Conservation (phyloP, 1,140 invertebrate genomes). For the Helicoverpa armigera region DNA sequence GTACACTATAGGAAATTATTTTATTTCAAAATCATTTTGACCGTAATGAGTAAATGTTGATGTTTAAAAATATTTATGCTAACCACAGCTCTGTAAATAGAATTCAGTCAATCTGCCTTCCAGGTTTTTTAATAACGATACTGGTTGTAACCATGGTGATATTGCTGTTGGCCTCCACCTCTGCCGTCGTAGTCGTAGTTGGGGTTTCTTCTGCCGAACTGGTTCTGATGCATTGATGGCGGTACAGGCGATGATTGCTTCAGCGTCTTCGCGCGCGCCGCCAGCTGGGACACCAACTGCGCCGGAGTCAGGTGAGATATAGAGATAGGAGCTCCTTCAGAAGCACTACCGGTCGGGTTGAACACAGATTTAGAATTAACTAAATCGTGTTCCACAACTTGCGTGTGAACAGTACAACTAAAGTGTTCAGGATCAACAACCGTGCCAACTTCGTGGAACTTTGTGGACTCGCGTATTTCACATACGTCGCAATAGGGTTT, state of each 20-base stretch:
- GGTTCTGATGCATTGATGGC: constrained; percentile 51
- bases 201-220: constrained; percentile 56
- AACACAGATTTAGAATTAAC: constrained; percentile 76
- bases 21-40: background rate
- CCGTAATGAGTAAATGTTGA: background rate
- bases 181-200: constrained; percentile 66
- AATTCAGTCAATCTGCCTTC: background rate
- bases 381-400: constrained; percentile 82
- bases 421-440: constrained; percentile 68
- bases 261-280: constrained; percentile 79
- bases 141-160: constrained; percentile 65
- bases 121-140: constrained; percentile 66
- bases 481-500: constrained; percentile 76
- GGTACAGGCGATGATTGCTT: constrained; percentile 67
- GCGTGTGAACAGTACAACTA: constrained; percentile 71
- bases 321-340: constrained; percentile 71
- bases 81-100: background rate
- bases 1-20: background rate
- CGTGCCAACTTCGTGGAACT: constrained; percentile 59
- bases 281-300: constrained; percentile 80
- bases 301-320: constrained; percentile 82
- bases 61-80: background rate
- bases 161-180: constrained; percentile 57
- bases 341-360: constrained; percentile 71
- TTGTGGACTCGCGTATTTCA: constrained; percentile 72